Base-by-base conservation (phyloP, 2,113 vertebrate species). In the Strix aluco region DNA sequence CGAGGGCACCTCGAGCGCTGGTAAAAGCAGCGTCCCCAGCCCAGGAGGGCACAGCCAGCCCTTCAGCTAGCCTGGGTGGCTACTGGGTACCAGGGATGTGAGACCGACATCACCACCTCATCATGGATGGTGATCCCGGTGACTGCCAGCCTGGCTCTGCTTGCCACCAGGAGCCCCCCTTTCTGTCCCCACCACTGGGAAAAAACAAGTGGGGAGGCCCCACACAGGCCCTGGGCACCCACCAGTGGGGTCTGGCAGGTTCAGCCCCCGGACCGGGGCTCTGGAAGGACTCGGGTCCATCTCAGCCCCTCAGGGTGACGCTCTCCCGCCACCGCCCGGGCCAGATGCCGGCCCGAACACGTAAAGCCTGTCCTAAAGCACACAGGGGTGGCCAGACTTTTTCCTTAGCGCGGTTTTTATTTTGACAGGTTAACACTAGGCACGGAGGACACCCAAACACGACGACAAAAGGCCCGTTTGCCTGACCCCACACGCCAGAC, bases 371-470 rank as follows among this genome's bases (percentile, higher is more conserved):
- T 40, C 74, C 84, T 73, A 36, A 26, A 30, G 19, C 73, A 40
- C 36, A 25, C n/a, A 3, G 30, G 22, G 27, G 6, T 3, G 47
- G 7, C 63, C 58, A 27, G 16, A 8, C 15, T 23, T 20, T 27
- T 42, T 94, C 69, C 85, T 96, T 71, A 92, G 93, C 74, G 0
- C 81, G 93, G 86, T 20, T 65, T 97, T 97, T 97, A 97, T 97
- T 97, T 75, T 22, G 29, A 90, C 34, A 29, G 70, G 51, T 78
- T 63, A 90, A 84, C 95, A 90, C 61, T 34, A 72, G 91, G 88
- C 84, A 80, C 13, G 21, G 86, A 36, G 71, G 62, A 85, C 93
- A 91, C 10, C 88, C 83, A 75, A 90, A 91, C 79, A 71, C 86
- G 4, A 84, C 2, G 9, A 86, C 25, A 34, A 62, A 86, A 55